Conservation (phyloP, 2,888 invertebrate species). For the Drosophila kuntzei region DNA sequence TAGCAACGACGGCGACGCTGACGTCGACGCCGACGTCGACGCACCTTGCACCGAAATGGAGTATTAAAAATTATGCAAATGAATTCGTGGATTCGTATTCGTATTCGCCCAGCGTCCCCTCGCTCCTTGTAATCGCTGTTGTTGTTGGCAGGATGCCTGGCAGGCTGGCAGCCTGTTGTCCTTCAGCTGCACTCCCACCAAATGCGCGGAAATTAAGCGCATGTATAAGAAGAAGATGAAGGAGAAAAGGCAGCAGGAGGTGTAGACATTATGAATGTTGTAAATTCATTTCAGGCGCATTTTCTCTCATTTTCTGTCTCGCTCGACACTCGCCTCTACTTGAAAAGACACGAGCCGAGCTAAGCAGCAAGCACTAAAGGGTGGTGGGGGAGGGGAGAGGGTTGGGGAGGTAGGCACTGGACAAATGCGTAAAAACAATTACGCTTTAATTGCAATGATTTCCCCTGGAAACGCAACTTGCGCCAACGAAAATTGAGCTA, state of each 20-base stretch:
- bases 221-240: slow-evolving; percentile 46
- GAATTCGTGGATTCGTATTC: slow-evolving; percentile 80
- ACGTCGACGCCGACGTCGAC: slow-evolving; percentile 37
- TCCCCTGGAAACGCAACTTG: slow-evolving; percentile 64
- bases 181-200: slow-evolving; percentile 70
- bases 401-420: slow-evolving; percentile 43
- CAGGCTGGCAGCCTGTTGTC: slow-evolving; percentile 47
- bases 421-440: slow-evolving; percentile 83
- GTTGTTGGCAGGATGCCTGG: slow-evolving; percentile 40
- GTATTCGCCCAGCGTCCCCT: slow-evolving; percentile 58
- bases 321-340: slow-evolving; percentile 37
- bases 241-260: slow-evolving; percentile 31
- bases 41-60: slow-evolving; percentile 81
- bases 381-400: neutral
- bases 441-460: slow-evolving; percentile 85
- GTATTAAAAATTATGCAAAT: slow-evolving; percentile 86
- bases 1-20: too few species aligned
- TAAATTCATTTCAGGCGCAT: slow-evolving; percentile 71
- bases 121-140: neutral
- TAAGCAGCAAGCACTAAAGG: slow-evolving; percentile 46
- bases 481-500: slow-evolving; percentile 60
- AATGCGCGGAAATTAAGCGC: slow-evolving; percentile 77
- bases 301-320: slow-evolving; percentile 9
- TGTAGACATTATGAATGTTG: slow-evolving; percentile 76
- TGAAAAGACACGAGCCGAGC: slow-evolving; percentile 73